Evolutionary conservation across 2,888 invertebrate species (phyloP), one percentile per base, ranked within the genome.

Genomic region (Ceratothoa steindachneri): DNA sequence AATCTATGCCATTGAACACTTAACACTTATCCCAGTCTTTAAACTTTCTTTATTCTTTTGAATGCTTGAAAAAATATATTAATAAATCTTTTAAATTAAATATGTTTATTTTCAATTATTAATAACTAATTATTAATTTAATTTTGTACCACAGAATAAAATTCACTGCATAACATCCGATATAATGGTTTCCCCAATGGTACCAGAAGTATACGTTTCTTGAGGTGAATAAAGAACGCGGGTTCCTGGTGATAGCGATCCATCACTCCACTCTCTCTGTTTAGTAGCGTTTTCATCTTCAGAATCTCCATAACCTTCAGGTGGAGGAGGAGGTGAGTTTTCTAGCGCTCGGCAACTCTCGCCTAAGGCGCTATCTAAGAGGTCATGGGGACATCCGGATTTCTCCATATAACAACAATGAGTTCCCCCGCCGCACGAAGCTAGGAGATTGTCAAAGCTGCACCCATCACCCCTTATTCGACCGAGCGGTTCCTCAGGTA

Each of bases 141-240:
- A n/a, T n/a, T n/a, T n/a, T n/a, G n/a, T n/a, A n/a, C n/a, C n/a
- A n/a, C n/a, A n/a, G n/a, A n/a, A n/a, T n/a, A n/a, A n/a, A n/a
- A n/a, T n/a, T n/a, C n/a, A n/a, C n/a, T n/a, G n/a, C n/a, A n/a
- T n/a, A n/a, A n/a, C n/a, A n/a, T n/a, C n/a, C n/a, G n/a, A n/a
- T n/a, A n/a, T n/a, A n/a, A n/a, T n/a, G n/a, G 69, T 15, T 27
- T 53, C 53, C 3, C 28, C 53, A 9, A 69, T n/a, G 28, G 53
- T 53, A 28, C 53, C 53, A 55, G n/a, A n/a, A n/a, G 30, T 70
- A 30, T 60, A 77, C 12, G 64, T 60, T 15, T 78, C 78, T n/a
- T 78, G 75, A n/a, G 78, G 78, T 27, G 75, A 75, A 55, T 78
- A 78, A 2, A 78, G 64, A 24, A 78, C 75, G 51, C 78, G 31